Conservation (phyloP, 2,888 invertebrate genomes). For the Aproaerema taeniolella region DNA sequence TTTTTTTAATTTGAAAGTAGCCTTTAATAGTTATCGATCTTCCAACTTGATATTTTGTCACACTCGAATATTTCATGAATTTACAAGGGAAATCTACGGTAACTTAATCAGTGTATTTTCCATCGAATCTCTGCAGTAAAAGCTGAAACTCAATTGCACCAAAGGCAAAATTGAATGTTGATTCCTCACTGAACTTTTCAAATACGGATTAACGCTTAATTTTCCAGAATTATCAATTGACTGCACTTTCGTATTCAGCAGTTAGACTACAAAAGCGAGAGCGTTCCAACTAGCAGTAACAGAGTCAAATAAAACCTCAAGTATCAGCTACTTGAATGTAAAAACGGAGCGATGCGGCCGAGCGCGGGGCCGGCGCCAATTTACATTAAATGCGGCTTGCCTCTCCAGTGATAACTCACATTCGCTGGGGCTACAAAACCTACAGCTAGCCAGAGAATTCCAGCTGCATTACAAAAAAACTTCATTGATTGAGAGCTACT, state of each 20-base stretch:
- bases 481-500: conserved; percentile 17
- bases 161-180: neutral
- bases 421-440: conserved; percentile 39
- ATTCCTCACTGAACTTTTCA: neutral
- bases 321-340: conserved; percentile 67
- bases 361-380: conserved; percentile 53
- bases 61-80: no score
- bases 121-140: no score
- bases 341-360: conserved; percentile 59
- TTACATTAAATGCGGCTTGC: conserved; percentile 71
- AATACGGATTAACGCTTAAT: conserved; percentile 28
- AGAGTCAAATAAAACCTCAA: conserved; percentile 60
- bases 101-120: no score
- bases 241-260: conserved; percentile 44
- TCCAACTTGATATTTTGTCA: no score
- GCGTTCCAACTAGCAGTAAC: conserved; percentile 50
- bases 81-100: no score
- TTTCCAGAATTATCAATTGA: conserved; percentile 52
- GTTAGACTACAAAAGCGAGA: conserved; percentile 56
- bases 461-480: conserved; percentile 26
- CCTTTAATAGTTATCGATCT: neutral
- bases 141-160: no score
- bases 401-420: conserved; percentile 62
- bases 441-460: conserved; percentile 35
- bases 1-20: conserved; percentile 29